These are phyloP conservation scores for Trogon surrucura DNA, from an alignment of 2,113 vertebrate species.

Conservation along the genomic window DNA sequence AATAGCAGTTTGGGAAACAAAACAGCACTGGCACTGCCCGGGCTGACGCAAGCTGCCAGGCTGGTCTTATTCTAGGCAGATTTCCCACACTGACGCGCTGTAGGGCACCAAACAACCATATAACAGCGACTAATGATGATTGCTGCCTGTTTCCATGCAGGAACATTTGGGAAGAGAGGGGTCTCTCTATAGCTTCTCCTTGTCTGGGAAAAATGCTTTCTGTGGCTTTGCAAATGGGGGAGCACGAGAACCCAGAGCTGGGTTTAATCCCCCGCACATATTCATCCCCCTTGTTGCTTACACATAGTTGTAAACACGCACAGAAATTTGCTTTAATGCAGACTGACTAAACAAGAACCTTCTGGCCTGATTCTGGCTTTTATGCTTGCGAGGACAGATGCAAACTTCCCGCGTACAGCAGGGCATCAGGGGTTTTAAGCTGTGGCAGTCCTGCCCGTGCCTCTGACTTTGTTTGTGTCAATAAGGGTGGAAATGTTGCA, in stretches of 20 bases:
- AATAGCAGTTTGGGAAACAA: background rate
- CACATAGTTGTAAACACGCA: background rate
- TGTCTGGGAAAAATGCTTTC: background rate
- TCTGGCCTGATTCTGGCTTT: background rate
- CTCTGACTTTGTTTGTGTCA: background rate
- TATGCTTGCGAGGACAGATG: background rate
- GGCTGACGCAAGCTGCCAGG: background rate
- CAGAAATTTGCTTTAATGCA: background rate
- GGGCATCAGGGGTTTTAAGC: background rate
- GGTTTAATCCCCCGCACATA: background rate
- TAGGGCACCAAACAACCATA: background rate
- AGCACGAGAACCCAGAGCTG: rapidly evolving
- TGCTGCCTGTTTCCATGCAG: background rate
- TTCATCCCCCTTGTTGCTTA: background rate
- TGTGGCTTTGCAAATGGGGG: background rate
- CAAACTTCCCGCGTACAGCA: rapidly evolving
- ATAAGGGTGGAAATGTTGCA: background rate
- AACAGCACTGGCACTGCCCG: background rate
- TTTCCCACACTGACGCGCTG: background rate
- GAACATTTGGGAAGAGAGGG: background rate
- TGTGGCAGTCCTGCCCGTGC: background rate
- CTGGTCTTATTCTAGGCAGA: background rate
- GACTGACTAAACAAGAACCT: background rate
- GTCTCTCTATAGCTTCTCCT: background rate
- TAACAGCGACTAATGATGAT: background rate